Evolutionary conservation across 1,140 invertebrate species (phyloP), one percentile per base, ranked within the genome.

Genomic region (Drosophila cardini): DNA sequence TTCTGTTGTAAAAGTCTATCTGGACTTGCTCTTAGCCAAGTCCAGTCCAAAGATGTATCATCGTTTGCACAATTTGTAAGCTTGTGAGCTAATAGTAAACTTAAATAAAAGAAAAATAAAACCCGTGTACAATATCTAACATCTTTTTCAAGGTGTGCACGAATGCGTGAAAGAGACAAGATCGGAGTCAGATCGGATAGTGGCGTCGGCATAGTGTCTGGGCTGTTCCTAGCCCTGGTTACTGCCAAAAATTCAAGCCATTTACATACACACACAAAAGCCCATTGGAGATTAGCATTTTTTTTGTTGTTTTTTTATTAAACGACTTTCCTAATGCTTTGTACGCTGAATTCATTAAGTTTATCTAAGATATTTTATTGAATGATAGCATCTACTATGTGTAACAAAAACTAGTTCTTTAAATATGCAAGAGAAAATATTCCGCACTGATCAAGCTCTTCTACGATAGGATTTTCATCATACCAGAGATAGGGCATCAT

Each of bases 31-130:
- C 55, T 61, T 52, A 72, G 21, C 48, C 65, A 43, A 76, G 67
- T 67, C 71, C 65, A 18, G 43, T 30, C 48, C 18, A 26, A 26
- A 36, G 40, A 73, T 78, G 10, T 56, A 32, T 43, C 9, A 57
- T 50, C 63, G 68, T 75, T 83, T 84, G 65, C 72, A 76, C 76
- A 79, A 83, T 83, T 67, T 16, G 7, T 55, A 52, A 72, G 58
- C 74, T 26, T 53, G 36, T 50, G 43, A 75, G 65, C 78, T 83
- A 83, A 83, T 72, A 61, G 63, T 68, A 42, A 40, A 40, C 11
- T 26, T 4, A 26, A 26, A 26, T 26, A 40, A n/a, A 11, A 10
- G 11, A 68, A 58, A 53, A 34, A 38, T 61, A 72, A 72, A 73
- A 67, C 76, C 63, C 76, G 76, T 57, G 56, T 60, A 63, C 72